phyloP scores from a whole-genome alignment of 2,888 invertebrate species.

The Drosophila demipolita region DNA sequence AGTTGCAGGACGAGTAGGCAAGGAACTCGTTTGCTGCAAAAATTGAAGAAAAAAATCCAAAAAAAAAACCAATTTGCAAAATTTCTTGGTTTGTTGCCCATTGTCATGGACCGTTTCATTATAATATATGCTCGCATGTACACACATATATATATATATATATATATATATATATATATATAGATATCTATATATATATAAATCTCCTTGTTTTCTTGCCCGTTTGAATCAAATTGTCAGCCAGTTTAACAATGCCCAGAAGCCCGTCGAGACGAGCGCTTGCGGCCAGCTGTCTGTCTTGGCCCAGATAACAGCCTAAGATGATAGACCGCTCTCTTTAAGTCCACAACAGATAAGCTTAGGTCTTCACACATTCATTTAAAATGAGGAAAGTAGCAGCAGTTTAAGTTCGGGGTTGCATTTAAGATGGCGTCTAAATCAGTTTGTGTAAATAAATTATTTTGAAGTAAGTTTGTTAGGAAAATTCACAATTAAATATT shows the following conservation, averaged over 20 bases:
- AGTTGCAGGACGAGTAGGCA: constrained; percentile 33
- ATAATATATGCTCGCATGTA: constrained; percentile 4
- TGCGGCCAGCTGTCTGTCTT: constrained; percentile 31
- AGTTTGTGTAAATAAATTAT: neutral
- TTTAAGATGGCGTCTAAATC: neutral
- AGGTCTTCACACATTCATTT: neutral
- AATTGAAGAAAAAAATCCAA: constrained; percentile 13
- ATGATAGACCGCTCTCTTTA: neutral
- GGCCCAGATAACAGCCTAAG: constrained; percentile 25
- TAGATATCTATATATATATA: constrained; percentile 3
- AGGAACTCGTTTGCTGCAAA: constrained; percentile 65
- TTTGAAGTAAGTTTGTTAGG: neutral
- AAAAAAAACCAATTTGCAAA: constrained; percentile 71
- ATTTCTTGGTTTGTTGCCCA: constrained; percentile 62
- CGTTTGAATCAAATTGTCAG: constrained; percentile 49
- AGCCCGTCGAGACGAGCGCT: constrained; percentile 18
- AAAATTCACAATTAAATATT: neutral
- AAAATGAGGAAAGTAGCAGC: neutral
- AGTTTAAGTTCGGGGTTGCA: neutral
- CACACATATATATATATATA: neutral
- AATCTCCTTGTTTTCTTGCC: constrained; percentile 4
- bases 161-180: neutral
- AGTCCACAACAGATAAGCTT: neutral
- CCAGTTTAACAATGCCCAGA: constrained; percentile 19
- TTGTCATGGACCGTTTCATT: constrained; percentile 46